Base-by-base conservation (phyloP, 2,113 vertebrate genomes). In the Ciconia stormi region DNA sequence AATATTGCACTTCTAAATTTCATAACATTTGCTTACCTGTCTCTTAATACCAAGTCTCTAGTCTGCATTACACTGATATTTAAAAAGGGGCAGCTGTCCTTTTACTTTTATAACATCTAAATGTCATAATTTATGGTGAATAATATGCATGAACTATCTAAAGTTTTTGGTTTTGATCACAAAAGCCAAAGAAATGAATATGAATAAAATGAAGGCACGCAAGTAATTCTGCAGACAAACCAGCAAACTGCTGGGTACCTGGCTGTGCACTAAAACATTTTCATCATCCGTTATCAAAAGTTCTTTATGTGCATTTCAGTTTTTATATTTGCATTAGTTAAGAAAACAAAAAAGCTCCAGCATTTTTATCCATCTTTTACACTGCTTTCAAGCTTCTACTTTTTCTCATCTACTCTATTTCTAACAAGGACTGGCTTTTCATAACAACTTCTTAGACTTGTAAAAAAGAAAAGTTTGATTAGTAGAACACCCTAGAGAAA, bases 71-170 rank as follows among this genome's bases (percentile, higher is more conserved):
- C 66, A 83, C 30, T 90, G 92, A 73, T 40, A 91, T 96, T 92
- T 93, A 44, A 86, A 86, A 78, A 94, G 77, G n/a, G 82, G 30
- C 19, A 80, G 56, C 55, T 95, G 73, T 93, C 40, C 16, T 96
- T 94, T 71, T 14, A 40, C 38, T 94, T 97, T 47, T 95, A 58
- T 84, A 94, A 88, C 50, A 65, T 32, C 20, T 90, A 89, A 93
- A 78, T 85, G 52, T 83, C 87, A 73, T 92, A 93, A 91, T 77
- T 94, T 86, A 80, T 63, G 14, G 14, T 30, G 77, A 81, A 84
- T 87, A 85, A 82, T 95, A 96, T 66, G 67, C 36, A 70, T 38
- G 53, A 95, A 63, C 29, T 91, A 95, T 8, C 61, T 69, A 13
- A 94, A 79, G 25, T 55, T 90, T 94, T 70, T 30, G 22, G n/a